Percentiles rank a stretch among this genome's conserved stretches.
Conservation (phyloP, 1,140 invertebrate species). For the Scaptomyza montana region DNA sequence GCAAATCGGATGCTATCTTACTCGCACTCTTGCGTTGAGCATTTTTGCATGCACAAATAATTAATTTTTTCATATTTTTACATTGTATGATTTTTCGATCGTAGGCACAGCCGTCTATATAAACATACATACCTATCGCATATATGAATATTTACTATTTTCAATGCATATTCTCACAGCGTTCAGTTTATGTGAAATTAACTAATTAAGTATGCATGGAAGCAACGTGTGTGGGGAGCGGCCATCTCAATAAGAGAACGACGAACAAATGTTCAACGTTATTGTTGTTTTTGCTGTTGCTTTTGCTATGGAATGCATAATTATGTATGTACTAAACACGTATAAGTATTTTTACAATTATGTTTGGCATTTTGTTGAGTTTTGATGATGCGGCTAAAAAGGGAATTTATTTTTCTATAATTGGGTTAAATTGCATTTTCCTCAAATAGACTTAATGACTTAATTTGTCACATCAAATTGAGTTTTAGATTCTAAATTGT, state of each 20-base stretch:
- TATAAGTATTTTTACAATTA: neutral
- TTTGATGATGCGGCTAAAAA: neutral
- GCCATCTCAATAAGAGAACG: slow-evolving; percentile 12
- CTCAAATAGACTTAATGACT: neutral
- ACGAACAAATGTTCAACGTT: neutral
- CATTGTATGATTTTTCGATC: slow-evolving; percentile 48
- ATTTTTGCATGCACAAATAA: slow-evolving; percentile 72
- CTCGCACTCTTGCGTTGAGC: slow-evolving; percentile 19
- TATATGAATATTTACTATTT: slow-evolving; percentile 37
- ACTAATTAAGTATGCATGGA: slow-evolving; percentile 67
- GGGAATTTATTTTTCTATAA: slow-evolving; percentile 19
- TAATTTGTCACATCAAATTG: neutral
- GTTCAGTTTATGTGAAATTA: slow-evolving; percentile 54
- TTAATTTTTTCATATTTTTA: slow-evolving; percentile 41
- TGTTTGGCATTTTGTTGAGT: slow-evolving; percentile 8
- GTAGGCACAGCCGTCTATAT: neutral
- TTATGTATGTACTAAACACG: slow-evolving; percentile 35
- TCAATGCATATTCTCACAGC: slow-evolving; percentile 60
- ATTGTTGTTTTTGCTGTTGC: neutral
- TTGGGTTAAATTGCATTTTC: slow-evolving; percentile 30
- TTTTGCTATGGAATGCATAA: slow-evolving; percentile 57
- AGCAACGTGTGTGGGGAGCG: slow-evolving; percentile 43
- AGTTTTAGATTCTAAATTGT: no score
- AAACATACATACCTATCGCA: neutral
- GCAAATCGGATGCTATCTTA: neutral